Evolutionary conservation across 2,797 vertebrate genomes (phyloP), one percentile per base, ranked within the genome.

Genomic region (Smutsia gigantea): DNA sequence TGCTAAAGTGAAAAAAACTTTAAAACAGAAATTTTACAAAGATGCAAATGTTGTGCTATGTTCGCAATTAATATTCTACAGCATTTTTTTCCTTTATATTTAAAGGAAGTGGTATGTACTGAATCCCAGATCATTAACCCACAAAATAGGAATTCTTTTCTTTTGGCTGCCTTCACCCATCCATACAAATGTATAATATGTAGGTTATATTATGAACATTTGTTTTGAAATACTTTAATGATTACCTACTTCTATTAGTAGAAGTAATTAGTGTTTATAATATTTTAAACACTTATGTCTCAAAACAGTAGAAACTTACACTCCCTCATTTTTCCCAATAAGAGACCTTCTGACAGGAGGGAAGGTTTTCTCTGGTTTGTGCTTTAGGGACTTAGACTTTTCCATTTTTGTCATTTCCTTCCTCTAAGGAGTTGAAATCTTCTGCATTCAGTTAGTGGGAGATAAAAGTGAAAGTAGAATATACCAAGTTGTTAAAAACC

Each of bases 21-120:
- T 82, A 90, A 95, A 89, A 87, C 37, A 92, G 14, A 59, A 49
- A 63, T 74, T 93, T 89, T 88, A n/a, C 82, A 74, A 74, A 95
- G 21, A 89, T 69, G 12, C 0, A 79, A 74, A 87, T 93, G 89
- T 89, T 84, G 4, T 57, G 61, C n/a, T 92, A 23, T 87, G 12
- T 77, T 88, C n/a, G 49, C 46, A 94, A 90, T 72, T 21, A 64
- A 42, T 55, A 71, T 51, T 72, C 7, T 34, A 27, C 1, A 51
- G 14, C 29, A 0, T 31, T 51, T 57, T 59, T 66, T 23, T 55
- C 17, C 4, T 82, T 14, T 69, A 0, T 79, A 27, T 31, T 42
- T 79, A 29, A 87, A 55, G 46, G 23, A 95, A 55, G 3, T 29
- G 1, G 7, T 51, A 57, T 72, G 5, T n/a, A 68, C 74, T 69